These are phyloP conservation scores for Coccyzus lansbergi DNA, from an alignment of 2,797 vertebrate genomes.

Conservation along the genomic window DNA sequence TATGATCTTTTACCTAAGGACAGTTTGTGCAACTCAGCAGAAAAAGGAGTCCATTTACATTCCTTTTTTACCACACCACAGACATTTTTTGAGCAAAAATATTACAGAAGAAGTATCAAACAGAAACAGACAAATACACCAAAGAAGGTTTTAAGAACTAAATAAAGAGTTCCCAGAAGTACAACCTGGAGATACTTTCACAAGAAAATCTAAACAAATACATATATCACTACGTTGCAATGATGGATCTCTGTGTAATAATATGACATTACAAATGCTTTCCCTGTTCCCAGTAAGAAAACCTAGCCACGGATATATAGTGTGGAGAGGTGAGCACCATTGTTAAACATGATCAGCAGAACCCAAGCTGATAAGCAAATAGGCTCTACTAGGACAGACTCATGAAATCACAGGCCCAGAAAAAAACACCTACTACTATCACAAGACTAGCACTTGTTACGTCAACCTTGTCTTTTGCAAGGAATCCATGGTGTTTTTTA, in stretches of 20 bases:
- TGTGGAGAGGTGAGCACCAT: background rate
- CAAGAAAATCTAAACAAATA: accelerated
- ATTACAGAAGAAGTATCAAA: background rate
- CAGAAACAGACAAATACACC: background rate
- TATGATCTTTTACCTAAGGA: background rate
- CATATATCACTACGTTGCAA: background rate
- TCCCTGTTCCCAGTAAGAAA: background rate
- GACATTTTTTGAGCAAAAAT: background rate
- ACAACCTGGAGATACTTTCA: background rate
- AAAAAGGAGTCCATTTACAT: background rate
- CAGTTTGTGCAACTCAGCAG: background rate
- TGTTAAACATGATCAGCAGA: background rate
- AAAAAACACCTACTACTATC: background rate
- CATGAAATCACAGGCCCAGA: background rate
- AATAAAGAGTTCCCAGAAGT: background rate
- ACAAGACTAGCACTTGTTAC: background rate
- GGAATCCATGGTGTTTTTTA: background rate
- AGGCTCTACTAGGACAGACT: background rate
- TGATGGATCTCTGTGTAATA: background rate
- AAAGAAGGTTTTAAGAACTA: background rate
- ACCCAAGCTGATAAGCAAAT: background rate
- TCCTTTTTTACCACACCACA: background rate
- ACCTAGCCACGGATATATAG: background rate
- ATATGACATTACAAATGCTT: background rate
- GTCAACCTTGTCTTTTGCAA: background rate